Evolutionary conservation across 2,888 invertebrate genomes (phyloP).

Genomic region (Cotesia congregata): DNA sequence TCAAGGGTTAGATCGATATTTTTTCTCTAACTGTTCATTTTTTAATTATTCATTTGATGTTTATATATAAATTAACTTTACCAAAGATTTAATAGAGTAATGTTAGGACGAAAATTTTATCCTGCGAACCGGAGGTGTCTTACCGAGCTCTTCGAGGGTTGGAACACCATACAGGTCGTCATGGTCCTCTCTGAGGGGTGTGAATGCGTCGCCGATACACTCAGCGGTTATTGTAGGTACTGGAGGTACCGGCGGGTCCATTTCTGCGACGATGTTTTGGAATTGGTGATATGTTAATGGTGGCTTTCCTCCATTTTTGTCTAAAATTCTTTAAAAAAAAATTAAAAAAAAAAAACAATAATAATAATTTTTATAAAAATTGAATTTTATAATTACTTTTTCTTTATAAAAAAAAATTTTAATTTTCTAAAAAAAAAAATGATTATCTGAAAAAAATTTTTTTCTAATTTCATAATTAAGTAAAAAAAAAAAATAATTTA

Average conservation of each 20-base stretch:
- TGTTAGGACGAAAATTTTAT: neutral
- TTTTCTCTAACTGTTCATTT: neutral
- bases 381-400: no score
- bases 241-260: slow-evolving; percentile 82
- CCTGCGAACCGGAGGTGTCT: slow-evolving; percentile 19
- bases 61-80: neutral
- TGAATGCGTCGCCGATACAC: slow-evolving; percentile 75
- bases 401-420: no score
- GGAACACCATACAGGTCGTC: slow-evolving; percentile 89
- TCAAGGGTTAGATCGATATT: neutral
- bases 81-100: neutral
- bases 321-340: slow-evolving; percentile 76
- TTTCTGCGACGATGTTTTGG: slow-evolving; percentile 82
- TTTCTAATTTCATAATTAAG: neutral
- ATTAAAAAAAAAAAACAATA: no score
- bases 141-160: slow-evolving; percentile 86
- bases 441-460: neutral
- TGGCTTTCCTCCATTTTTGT: slow-evolving; percentile 83
- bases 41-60: neutral
- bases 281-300: slow-evolving; percentile 91
- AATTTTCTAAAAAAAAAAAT: no score
- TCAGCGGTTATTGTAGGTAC: slow-evolving; percentile 73
- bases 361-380: no score
- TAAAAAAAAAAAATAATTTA: no score
- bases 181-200: slow-evolving; percentile 82